These are phyloP conservation scores for Potamilus streckersoni DNA, from an alignment of 1,140 invertebrate species.

Conservation along the genomic window DNA sequence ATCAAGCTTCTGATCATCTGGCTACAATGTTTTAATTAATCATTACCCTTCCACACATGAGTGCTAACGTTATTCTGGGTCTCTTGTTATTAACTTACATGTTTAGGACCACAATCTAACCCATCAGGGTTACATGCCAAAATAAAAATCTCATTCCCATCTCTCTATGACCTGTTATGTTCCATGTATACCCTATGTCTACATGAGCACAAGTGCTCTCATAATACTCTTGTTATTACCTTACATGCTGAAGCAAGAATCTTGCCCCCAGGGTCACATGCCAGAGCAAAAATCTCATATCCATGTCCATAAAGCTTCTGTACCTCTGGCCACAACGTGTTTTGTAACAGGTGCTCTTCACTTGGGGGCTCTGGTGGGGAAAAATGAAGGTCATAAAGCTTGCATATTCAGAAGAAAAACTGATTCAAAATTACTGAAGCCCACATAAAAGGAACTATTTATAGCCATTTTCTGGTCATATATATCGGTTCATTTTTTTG, in stretches of 20 bases:
- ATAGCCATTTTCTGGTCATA: too few relatives aligned
- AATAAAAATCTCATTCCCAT: background rate
- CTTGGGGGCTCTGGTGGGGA: slow-evolving; percentile 67
- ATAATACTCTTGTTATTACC: slow-evolving; percentile 70
- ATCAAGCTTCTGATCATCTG: slow-evolving; percentile 94
- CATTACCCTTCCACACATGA: too few relatives aligned
- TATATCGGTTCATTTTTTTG: too few relatives aligned
- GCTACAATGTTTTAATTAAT: slow-evolving; percentile 82
- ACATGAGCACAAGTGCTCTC: background rate
- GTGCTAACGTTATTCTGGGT: too few relatives aligned
- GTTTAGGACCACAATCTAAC: background rate
- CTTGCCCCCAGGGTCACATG: slow-evolving; percentile 77
- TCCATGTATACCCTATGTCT: background rate
- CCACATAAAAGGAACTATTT: too few relatives aligned
- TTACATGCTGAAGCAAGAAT: slow-evolving; percentile 90
- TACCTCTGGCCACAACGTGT: slow-evolving; percentile 95
- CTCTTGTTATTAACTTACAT: background rate
- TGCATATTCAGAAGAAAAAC: too few relatives aligned
- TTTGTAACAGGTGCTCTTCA: slow-evolving; percentile 87
- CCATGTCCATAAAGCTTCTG: slow-evolving; percentile 90
- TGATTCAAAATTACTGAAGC: too few relatives aligned
- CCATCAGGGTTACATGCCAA: background rate
- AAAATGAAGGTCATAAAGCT: too few relatives aligned
- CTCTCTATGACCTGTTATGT: background rate
- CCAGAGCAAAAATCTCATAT: slow-evolving; percentile 91